Conservation (phyloP, 2,113 vertebrate species). For the Madoqua kirkii region DNA sequence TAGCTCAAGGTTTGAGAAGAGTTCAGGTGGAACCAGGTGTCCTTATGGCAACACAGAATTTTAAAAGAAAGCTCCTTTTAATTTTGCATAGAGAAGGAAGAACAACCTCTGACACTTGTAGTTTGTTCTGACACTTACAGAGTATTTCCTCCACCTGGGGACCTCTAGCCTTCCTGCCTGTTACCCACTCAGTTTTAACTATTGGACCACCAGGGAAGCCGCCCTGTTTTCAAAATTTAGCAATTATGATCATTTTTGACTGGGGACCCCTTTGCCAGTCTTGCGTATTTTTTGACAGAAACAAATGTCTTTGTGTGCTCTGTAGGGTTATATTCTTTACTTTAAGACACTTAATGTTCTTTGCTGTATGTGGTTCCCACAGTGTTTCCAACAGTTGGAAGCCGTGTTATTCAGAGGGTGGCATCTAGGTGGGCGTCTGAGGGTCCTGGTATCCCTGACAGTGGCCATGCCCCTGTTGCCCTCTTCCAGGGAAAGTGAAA, state of each 20-base stretch:
- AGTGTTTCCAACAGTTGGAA: not conserved
- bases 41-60: not conserved
- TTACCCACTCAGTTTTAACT: not conserved
- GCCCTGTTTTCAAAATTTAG: not conserved
- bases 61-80: not conserved
- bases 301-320: fast-evolving
- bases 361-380: not conserved
- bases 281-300: not conserved
- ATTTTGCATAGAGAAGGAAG: not conserved
- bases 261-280: not conserved
- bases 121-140: not conserved
- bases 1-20: not conserved
- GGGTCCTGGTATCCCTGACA: not conserved
- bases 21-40: not conserved
- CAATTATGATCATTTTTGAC: not conserved
- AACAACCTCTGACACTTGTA: not conserved
- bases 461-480: not conserved
- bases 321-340: not conserved
- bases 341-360: not conserved
- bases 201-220: not conserved
- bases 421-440: fast-evolving
- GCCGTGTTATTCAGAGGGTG: not conserved
- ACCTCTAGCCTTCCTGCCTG: not conserved
- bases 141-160: not conserved
- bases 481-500: not conserved